phyloP scores from a whole-genome alignment of 2,888 invertebrate genomes.

The Noctua janthina region DNA sequence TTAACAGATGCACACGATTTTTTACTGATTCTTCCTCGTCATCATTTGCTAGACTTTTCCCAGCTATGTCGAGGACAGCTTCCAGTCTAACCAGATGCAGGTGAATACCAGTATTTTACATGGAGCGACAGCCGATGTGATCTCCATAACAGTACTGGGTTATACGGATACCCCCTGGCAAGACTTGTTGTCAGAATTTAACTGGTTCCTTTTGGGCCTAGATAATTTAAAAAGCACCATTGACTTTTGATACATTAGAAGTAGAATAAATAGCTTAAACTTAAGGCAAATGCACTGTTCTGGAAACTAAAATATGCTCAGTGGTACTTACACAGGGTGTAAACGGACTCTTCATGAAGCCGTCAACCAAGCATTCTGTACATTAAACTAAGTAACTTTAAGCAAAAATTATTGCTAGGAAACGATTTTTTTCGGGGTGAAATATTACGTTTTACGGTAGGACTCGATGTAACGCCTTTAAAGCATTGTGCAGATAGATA shows the following conservation, averaged over 20 bases:
- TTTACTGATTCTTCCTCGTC: neutral
- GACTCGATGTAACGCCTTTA: too few species aligned
- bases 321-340: neutral
- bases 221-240: neutral
- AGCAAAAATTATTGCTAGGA: too few species aligned
- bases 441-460: too few species aligned
- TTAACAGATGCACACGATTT: neutral
- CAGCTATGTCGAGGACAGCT: neutral
- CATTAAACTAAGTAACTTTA: too few species aligned
- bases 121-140: neutral
- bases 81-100: neutral
- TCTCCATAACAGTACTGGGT: neutral
- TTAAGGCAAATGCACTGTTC: too few species aligned
- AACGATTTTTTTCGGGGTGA: too few species aligned
- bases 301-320: neutral
- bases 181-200: neutral
- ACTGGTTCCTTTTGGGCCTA: neutral
- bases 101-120: neutral
- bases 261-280: neutral
- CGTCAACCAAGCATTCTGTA: too few species aligned
- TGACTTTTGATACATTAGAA: neutral
- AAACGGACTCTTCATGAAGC: too few species aligned
- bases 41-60: neutral
- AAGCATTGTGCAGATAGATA: too few species aligned
- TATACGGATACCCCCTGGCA: neutral